phyloP scores from a whole-genome alignment of 2,888 invertebrate genomes.

The Dione vanillae region DNA sequence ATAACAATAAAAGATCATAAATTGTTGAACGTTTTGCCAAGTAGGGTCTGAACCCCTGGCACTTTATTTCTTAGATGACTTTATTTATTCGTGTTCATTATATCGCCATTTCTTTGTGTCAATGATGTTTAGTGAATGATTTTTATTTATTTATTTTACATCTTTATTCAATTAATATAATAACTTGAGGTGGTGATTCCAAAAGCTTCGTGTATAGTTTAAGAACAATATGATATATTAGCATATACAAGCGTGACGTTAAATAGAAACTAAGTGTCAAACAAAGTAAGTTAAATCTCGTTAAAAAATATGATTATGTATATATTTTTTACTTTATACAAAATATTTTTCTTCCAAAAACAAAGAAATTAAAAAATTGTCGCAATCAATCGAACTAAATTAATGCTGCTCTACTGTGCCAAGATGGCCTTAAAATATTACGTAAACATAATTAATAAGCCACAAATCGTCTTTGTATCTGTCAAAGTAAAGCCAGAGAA shows the following conservation, averaged over 20 bases:
- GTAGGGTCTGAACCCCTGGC: background rate
- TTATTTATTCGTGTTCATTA: background rate
- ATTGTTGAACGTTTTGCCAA: slow-evolving; percentile 6
- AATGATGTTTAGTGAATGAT: background rate
- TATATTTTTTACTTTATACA: too few species aligned
- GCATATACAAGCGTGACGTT: too few species aligned
- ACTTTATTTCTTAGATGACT: background rate
- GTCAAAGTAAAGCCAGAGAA: background rate
- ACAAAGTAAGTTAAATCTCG: background rate
- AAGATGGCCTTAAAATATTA: background rate
- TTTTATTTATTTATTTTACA: too few species aligned
- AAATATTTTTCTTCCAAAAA: background rate
- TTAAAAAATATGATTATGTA: too few species aligned
- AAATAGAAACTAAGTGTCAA: too few species aligned
- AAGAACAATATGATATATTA: too few species aligned
- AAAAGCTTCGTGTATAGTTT: too few species aligned
- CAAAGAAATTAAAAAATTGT: too few species aligned
- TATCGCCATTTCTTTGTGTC: background rate
- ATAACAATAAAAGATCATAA: slow-evolving; percentile 25
- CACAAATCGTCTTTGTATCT: background rate
- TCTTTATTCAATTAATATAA: too few species aligned
- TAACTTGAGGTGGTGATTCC: too few species aligned
- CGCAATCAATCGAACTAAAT: too few species aligned
- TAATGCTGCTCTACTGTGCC: too few species aligned
- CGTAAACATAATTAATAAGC: background rate